Evolutionary conservation across 2,797 vertebrate genomes (phyloP).

Genomic region (Phoxinus dragarum): DNA sequence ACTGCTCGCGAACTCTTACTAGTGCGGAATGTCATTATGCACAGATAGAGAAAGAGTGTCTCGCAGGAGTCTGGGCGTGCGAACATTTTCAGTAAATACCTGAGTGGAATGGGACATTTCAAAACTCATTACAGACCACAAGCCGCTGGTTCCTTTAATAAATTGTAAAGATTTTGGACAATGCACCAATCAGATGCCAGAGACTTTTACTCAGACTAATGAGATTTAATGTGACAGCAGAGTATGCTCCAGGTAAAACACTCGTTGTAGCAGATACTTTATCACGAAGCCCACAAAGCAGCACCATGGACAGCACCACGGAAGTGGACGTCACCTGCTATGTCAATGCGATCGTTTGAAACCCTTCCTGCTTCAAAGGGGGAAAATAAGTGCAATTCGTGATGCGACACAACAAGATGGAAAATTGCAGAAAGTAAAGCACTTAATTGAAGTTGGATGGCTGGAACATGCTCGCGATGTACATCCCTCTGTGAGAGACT

Average conservation of each 20-base stretch:
- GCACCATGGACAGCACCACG: background rate
- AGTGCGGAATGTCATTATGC: background rate
- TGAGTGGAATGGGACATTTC: background rate
- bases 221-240: background rate
- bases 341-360: background rate
- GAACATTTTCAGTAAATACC: constrained; percentile 3
- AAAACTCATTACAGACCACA: constrained; percentile 24
- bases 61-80: background rate
- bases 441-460: background rate
- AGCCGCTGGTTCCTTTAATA: background rate
- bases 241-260: background rate
- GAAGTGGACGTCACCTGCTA: background rate
- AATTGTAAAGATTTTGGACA: constrained; percentile 2
- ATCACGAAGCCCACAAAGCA: background rate
- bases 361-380: background rate
- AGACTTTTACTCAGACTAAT: background rate
- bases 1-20: background rate
- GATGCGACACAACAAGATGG: background rate
- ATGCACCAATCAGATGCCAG: background rate
- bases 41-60: background rate
- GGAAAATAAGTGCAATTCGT: background rate
- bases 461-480: background rate
- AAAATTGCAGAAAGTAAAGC: background rate
- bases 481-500: background rate
- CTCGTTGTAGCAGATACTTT: background rate